These are phyloP conservation scores for Corythornis madagascariensis DNA, from an alignment of 2,113 vertebrate species.

Conservation along the genomic window DNA sequence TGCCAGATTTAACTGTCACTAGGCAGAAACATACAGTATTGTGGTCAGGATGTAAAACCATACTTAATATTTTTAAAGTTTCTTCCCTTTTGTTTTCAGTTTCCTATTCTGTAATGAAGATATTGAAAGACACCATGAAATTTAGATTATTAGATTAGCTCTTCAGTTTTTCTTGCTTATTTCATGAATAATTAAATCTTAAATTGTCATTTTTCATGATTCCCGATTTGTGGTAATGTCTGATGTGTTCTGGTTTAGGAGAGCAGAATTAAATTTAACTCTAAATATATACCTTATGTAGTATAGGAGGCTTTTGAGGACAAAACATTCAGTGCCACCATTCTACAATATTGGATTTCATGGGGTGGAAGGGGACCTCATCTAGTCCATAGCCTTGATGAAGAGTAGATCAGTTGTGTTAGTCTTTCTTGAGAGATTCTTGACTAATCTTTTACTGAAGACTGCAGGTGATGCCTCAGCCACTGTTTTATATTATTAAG, in stretches of 20 bases:
- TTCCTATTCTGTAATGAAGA: neutral
- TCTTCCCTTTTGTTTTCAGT: neutral
- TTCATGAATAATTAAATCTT: neutral
- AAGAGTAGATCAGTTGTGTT: neutral
- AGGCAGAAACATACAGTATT: neutral
- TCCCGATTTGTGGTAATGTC: neutral
- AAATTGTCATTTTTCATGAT: neutral
- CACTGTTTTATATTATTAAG: neutral
- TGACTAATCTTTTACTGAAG: neutral
- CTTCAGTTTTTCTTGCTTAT: neutral
- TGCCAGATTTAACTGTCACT: slow-evolving; percentile 25
- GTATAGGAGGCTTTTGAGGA: neutral
- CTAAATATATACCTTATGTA: neutral
- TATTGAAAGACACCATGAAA: neutral
- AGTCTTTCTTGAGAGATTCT: neutral
- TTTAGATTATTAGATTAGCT: neutral
- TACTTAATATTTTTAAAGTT: neutral
- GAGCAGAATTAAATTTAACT: neutral
- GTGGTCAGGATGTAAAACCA: neutral
- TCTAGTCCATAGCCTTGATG: neutral
- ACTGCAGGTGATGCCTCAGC: neutral
- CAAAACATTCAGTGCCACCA: neutral
- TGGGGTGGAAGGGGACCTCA: neutral
- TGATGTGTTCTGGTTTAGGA: neutral
- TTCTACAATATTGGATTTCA: neutral